A percentile compares a stretch with the other conserved stretches of the same genome.
phyloP scores from a whole-genome alignment of 2,888 invertebrate genomes.

The Pinctada fucata region DNA sequence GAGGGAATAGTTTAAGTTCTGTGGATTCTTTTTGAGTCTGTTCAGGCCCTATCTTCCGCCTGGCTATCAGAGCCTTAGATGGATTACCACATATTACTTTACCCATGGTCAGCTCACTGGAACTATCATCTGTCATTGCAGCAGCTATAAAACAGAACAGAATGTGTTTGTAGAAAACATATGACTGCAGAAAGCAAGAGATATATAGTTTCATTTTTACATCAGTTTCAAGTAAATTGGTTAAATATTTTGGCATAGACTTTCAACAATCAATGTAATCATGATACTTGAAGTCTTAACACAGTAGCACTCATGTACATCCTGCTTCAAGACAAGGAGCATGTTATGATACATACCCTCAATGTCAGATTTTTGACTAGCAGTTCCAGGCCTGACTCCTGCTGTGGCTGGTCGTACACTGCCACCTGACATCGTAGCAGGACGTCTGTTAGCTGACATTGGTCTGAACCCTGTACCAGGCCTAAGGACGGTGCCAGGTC shows the following conservation, averaged over 20 bases:
- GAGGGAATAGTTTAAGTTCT: conserved; percentile 33
- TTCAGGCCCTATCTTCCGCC: conserved; percentile 55
- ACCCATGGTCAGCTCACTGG: conserved; percentile 73
- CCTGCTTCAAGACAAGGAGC: too few relatives aligned
- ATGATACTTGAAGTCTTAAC: too few relatives aligned
- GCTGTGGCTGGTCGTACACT: conserved; percentile 50
- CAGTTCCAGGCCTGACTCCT: not conserved
- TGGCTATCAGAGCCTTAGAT: conserved; percentile 72
- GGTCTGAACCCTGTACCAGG: conserved; percentile 68
- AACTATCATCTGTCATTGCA: conserved; percentile 56
- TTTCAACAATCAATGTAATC: too few relatives aligned
- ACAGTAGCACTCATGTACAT: too few relatives aligned
- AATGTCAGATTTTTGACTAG: not conserved
- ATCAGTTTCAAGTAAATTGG: too few relatives aligned
- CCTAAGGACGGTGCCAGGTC: conserved; percentile 71
- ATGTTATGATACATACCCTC: not conserved
- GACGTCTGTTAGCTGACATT: conserved; percentile 52
- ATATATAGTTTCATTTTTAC: too few relatives aligned
- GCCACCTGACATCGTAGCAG: conserved; percentile 53
- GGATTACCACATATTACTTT: conserved; percentile 76
- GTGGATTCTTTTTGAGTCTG: conserved; percentile 29
- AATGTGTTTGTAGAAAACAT: not conserved
- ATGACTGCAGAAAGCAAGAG: too few relatives aligned
- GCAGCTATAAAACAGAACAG: conserved; percentile 10
- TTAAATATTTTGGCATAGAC: too few relatives aligned